phyloP scores from a whole-genome alignment of 2,888 invertebrate species.

The Sarcophaga carnaria region DNA sequence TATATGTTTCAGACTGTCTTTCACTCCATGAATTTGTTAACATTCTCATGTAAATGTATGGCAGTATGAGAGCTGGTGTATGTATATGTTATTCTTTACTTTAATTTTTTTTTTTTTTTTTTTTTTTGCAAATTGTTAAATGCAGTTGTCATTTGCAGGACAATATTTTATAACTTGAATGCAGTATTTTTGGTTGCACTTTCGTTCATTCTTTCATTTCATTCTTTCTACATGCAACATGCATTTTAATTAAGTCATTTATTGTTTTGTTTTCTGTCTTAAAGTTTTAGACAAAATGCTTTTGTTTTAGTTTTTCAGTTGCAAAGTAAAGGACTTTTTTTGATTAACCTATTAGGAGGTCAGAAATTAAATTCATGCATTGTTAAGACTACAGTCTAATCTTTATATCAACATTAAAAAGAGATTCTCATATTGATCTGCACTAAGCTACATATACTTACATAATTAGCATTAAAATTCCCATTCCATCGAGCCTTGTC shows the following conservation, averaged over 20 bases:
- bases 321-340: neutral
- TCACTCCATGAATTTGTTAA: too few species aligned
- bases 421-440: too few species aligned
- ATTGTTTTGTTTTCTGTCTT: slow-evolving; percentile 29
- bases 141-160: slow-evolving; percentile 54
- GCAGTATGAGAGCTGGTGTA: neutral
- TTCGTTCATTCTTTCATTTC: neutral
- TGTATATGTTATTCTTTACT: too few species aligned
- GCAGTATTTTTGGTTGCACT: slow-evolving; percentile 49
- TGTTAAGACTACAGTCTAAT: too few species aligned
- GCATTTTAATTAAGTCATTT: slow-evolving; percentile 24
- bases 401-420: too few species aligned
- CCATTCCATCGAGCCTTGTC: too few species aligned
- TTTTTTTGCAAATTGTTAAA: slow-evolving; percentile 36
- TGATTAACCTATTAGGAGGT: slow-evolving; percentile 9
- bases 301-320: slow-evolving; percentile 5
- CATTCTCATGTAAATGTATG: neutral
- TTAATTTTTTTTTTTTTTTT: neutral
- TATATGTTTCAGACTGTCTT: too few species aligned
- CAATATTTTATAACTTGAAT: slow-evolving; percentile 38
- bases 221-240: neutral
- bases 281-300: neutral
- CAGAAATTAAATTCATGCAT: too few species aligned
- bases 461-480: too few species aligned
- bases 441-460: too few species aligned